Percentiles rank a stretch among this genome's conserved stretches.
phyloP scores from a whole-genome alignment of 2,888 invertebrate species.

The Standfussiana lucernea region DNA sequence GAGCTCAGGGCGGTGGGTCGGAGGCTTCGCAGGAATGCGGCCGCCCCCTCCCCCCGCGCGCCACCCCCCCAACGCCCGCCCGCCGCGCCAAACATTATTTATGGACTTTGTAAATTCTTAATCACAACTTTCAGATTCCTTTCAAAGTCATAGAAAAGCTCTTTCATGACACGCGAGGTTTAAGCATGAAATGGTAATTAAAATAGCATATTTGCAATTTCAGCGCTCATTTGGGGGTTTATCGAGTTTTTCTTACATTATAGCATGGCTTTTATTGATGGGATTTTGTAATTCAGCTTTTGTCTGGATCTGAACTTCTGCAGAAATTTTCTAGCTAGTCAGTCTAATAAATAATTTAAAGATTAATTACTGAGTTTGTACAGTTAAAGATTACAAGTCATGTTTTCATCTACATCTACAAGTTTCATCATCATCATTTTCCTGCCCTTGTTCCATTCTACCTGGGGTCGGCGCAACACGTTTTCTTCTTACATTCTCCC shows the following conservation, averaged over 20 bases:
- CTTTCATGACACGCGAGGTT: constrained; percentile 19
- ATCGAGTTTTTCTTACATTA: not conserved
- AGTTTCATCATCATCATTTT: no score
- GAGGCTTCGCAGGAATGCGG: constrained; percentile 88
- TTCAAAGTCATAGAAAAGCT: constrained; percentile 51
- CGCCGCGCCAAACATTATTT: constrained; percentile 66
- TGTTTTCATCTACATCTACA: constrained; percentile 7
- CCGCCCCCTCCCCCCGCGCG: constrained; percentile 76
- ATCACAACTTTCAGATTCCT: constrained; percentile 62
- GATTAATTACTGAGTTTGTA: not conserved
- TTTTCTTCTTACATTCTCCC: no score
- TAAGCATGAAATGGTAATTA: not conserved
- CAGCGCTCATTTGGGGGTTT: not conserved
- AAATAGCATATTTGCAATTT: constrained; percentile 12
- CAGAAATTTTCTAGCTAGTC: not conserved
- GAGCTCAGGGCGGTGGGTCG: constrained; percentile 76
- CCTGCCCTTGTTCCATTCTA: no score
- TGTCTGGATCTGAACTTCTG: not conserved
- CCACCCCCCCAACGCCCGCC: constrained; percentile 48
- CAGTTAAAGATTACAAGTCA: not conserved
- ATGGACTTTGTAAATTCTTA: constrained; percentile 65
- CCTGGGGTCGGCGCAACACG: no score
- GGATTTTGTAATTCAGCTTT: not conserved
- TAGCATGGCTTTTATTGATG: not conserved
- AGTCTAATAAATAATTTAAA: not conserved